These are phyloP conservation scores for Atta texana DNA, from an alignment of 1,140 invertebrate species.

Conservation along the genomic window DNA sequence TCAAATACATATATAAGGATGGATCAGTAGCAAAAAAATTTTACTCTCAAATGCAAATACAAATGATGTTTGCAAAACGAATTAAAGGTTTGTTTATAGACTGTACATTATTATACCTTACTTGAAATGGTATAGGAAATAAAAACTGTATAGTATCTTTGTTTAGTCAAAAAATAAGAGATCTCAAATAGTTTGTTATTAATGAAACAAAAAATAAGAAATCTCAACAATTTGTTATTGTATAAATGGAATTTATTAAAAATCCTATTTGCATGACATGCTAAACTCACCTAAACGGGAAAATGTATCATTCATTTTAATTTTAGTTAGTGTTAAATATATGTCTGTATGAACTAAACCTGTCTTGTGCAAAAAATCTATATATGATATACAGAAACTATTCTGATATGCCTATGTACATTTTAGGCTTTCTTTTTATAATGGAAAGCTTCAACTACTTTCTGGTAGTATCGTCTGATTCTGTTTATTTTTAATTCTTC, in stretches of 20 bases:
- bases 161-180: background rate
- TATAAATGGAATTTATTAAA: background rate
- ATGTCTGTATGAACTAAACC: background rate
- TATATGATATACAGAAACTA: too few species aligned
- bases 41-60: conserved; percentile 1
- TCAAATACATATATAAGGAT: background rate
- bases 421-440: too few species aligned
- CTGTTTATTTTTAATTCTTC: background rate
- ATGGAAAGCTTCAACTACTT: too few species aligned
- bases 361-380: too few species aligned
- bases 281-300: background rate
- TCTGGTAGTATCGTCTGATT: too few species aligned
- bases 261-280: conserved; percentile 1
- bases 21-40: conserved; percentile 1
- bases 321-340: background rate
- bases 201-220: background rate
- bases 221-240: background rate
- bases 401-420: too few species aligned
- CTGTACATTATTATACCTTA: too few species aligned
- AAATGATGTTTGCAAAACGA: conserved; percentile 1
- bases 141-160: conserved; percentile 11
- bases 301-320: conserved; percentile 7
- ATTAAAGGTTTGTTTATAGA: too few species aligned
- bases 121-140: background rate
- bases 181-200: too few species aligned